Evolutionary conservation across 2,888 invertebrate genomes (phyloP).

Genomic region (Raillietiella orientalis): DNA sequence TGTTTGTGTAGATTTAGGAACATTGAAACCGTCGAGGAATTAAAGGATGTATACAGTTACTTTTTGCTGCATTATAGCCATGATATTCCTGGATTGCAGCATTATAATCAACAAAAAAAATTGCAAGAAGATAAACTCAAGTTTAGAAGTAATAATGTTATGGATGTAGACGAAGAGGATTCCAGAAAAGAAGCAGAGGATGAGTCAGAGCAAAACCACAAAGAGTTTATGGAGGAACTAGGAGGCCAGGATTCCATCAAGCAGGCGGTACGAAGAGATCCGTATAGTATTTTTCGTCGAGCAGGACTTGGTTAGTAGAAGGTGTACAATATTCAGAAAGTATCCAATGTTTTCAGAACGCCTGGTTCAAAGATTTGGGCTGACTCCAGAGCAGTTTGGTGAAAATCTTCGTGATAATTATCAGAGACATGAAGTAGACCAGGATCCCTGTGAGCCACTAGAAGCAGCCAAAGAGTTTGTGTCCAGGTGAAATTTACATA

Average conservation of each 20-base stretch:
- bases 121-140: slow-evolving; percentile 12
- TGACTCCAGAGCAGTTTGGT: slow-evolving; percentile 74
- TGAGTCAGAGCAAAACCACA: too few relatives aligned
- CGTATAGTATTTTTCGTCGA: slow-evolving; percentile 54
- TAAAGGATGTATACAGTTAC: slow-evolving; percentile 72
- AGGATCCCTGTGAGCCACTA: slow-evolving; percentile 47
- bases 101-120: slow-evolving; percentile 23
- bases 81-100: slow-evolving; percentile 52
- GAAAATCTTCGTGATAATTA: slow-evolving; percentile 88
- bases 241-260: slow-evolving; percentile 33
- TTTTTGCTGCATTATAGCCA: slow-evolving; percentile 71
- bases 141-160: slow-evolving; percentile 9
- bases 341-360: slow-evolving; percentile 19
- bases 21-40: slow-evolving; percentile 57
- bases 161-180: slow-evolving; percentile 16
- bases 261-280: slow-evolving; percentile 52
- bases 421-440: slow-evolving; percentile 76
- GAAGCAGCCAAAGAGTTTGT: slow-evolving; percentile 45
- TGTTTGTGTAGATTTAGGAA: slow-evolving; percentile 20
- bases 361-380: slow-evolving; percentile 61
- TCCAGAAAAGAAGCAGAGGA: too few relatives aligned
- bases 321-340: slow-evolving; percentile 1
- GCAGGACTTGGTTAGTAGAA: slow-evolving; percentile 32
- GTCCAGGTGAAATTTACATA: slow-evolving; percentile 10
- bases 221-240: too few relatives aligned